Evolutionary conservation across 2,113 vertebrate species (phyloP), one percentile per base, ranked within the genome.

Genomic region (Boleophthalmus pectinirostris): DNA sequence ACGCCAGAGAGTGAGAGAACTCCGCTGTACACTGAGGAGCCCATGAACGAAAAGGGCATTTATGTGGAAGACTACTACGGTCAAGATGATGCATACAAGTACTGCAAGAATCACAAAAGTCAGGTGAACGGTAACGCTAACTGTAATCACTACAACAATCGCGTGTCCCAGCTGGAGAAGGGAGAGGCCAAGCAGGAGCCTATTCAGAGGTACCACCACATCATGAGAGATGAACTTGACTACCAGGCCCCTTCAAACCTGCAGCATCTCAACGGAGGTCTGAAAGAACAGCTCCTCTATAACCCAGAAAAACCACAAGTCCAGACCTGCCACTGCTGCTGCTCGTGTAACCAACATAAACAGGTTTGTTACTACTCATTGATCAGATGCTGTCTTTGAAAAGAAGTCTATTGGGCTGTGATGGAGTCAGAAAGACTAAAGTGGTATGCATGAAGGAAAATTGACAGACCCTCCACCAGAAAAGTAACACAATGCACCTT

Each of bases 271-370:
- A 93, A 91, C 6, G 90, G 89, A 51, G 89, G 83, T 69, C 64
- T 82, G 61, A 90, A 81, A 64, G 70, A 81, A 47, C 78, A 84
- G 24, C 74, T 90, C 11, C 64, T 81, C 63, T 91, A 66, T 35
- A 38, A 82, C 4, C 7, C 75, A 0, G 89, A 92, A 68, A 90
- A 81, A 60, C 54, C 24, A 24, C 80, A 75, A 78, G 72, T 21
- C 43, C 74, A 82, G 2, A 73, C 87, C 14, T 86, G 86, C 25
- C 88, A 92, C 82, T 95, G 96, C 77, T 91, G 91, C 16, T 95
- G 90, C 70, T 81, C 88, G 74, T 87, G 86, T 72, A 69, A 77
- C 57, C 87, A 91, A 54, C 90, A 92, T 47, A 79, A 87, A 66
- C 75, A 92, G 91, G 91, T 92, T 75, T 13, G 56, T 60, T 66